Evolutionary conservation across 2,113 vertebrate species (phyloP), one percentile per base, ranked within the genome.

Genomic region (Scolopax mira): DNA sequence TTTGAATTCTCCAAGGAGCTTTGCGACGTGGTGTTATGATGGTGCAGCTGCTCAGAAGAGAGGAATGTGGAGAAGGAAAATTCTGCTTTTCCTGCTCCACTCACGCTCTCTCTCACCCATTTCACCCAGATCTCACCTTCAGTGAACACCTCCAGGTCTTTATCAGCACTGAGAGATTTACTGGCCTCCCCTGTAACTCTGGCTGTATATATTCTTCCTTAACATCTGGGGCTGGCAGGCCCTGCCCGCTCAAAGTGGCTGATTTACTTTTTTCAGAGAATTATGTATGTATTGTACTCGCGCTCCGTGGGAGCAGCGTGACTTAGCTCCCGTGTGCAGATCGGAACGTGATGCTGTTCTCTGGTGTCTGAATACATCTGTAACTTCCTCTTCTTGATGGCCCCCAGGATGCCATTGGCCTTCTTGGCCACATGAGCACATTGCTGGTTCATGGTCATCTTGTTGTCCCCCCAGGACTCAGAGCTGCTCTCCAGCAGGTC

Each of bases 71-170:
- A 18, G 51, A 23, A 51, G 39, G 80, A 25, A 4, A 60, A 79
- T 41, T 2, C 5, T 16, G 0, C 22, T 35, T 61, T 8, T 11
- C 42, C 39, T 39, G 48, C 48, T 30, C 23, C 0, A 1, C 5
- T 70, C 10, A 0, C 1, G 3, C 11, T 44, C 1, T 44, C 39
- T 31, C 33, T 27, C 13, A 0, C 13, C 7, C 0, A 0, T 4
- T 1, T 33, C 13, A 0, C 23, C 3, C 24, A 21, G 48, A 85
- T 18, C 2, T 24, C 11, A 74, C 51, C 4, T 67, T 66, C 73
- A 65, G 67, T 7, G 62, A 94, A 88, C 89, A 70, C 31, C 74
- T 35, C 74, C 55, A 10, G 69, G 72, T 46, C 72, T 78, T 24
- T 62, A 41, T 79, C 64, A 64, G 74, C 87, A 14, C 6, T 0